These are phyloP conservation scores for Lacerta viridis DNA, from an alignment of 2,797 vertebrate species.

Conservation along the genomic window DNA sequence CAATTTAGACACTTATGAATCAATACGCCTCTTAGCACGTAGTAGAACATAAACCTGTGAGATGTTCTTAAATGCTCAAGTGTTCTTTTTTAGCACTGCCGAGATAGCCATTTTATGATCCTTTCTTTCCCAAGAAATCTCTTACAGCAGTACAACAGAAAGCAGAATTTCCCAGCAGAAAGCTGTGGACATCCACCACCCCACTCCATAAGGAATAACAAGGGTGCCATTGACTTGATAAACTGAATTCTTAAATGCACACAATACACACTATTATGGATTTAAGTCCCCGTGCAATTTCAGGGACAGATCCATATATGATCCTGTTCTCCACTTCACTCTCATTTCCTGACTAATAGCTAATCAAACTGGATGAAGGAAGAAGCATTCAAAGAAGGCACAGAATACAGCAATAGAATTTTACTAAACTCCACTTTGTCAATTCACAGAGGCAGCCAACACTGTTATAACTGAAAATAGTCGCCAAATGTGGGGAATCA, in stretches of 20 bases:
- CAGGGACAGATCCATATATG: background rate
- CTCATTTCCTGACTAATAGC: constrained; percentile 4
- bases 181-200: background rate
- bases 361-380: constrained; percentile 7
- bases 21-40: constrained; percentile 1
- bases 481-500: background rate
- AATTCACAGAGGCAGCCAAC: background rate
- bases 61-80: constrained; percentile 35
- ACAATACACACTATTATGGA: background rate
- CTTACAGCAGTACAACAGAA: background rate
- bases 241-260: background rate
- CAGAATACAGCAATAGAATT: background rate
- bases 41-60: background rate
- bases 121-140: constrained; percentile 22
- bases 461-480: background rate
- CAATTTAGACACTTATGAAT: constrained; percentile 38
- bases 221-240: background rate
- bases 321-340: constrained; percentile 7
- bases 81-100: background rate
- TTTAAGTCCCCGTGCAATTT: background rate
- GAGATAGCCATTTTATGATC: constrained; percentile 20
- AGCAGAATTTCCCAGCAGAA: background rate
- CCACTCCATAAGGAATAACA: background rate
- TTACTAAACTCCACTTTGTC: background rate
- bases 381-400: background rate